Evolutionary conservation across 1,140 invertebrate genomes (phyloP).

Genomic region (Ceratosolen solmsi): DNA sequence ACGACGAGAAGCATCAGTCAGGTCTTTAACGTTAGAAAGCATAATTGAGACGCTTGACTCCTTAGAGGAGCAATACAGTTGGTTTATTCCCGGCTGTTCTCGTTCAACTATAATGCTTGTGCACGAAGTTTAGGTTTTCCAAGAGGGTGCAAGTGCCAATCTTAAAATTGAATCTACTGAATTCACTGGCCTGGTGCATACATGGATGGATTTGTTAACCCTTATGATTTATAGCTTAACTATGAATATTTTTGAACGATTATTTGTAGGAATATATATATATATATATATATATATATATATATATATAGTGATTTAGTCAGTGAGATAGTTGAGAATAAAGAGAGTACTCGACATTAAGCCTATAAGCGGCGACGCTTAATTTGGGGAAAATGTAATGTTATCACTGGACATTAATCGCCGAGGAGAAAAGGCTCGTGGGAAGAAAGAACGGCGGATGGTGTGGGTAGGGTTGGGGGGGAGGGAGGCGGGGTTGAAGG

Average conservation of each 20-base stretch:
- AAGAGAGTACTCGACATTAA: not conserved
- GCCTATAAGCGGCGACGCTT: not conserved
- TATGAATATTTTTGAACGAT: slow-evolving; percentile 1
- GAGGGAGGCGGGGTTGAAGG: not conserved
- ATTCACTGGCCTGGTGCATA: not conserved
- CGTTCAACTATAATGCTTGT: not conserved
- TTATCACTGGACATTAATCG: slow-evolving; percentile 36
- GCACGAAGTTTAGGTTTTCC: not conserved
- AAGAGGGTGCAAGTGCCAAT: slow-evolving; percentile 20
- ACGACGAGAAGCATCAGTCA: slow-evolving; percentile 23
- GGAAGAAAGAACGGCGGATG: not conserved
- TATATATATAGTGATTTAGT: slow-evolving; percentile 14
- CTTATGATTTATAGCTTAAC: slow-evolving; percentile 1
- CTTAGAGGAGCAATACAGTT: not conserved
- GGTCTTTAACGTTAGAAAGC: slow-evolving; percentile 8
- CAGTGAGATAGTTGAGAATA: too few species aligned
- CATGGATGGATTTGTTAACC: not conserved
- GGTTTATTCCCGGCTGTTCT: not conserved
- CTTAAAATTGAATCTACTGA: slow-evolving; percentile 45
- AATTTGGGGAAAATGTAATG: slow-evolving; percentile 27
- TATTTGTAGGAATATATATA: too few species aligned
- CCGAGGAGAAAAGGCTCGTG: not conserved
- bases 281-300: too few species aligned
- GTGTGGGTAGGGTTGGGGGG: not conserved
- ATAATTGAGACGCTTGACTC: slow-evolving; percentile 43